Percentiles rank a stretch among this genome's conserved stretches.
phyloP scores from a whole-genome alignment of 2,888 invertebrate species.

The Gnatocerus cornutus region DNA sequence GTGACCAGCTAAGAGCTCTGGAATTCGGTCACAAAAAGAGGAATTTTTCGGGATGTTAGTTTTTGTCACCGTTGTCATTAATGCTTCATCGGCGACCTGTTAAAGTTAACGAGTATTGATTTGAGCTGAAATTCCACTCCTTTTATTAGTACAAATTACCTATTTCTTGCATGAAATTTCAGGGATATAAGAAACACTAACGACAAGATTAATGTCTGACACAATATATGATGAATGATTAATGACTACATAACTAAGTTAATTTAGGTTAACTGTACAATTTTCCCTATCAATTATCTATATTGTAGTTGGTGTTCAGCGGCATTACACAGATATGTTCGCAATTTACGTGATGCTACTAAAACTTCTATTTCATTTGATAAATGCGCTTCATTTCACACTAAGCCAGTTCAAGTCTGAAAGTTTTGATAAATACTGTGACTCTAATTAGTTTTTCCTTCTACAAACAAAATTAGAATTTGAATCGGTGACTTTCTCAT shows the following conservation, averaged over 20 bases:
- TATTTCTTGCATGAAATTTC: slow-evolving; percentile 20
- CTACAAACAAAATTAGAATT: slow-evolving; percentile 2
- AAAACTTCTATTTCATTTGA: slow-evolving; percentile 4
- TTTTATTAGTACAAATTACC: slow-evolving; percentile 3
- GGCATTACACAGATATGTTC: background rate
- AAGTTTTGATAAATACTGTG: slow-evolving; percentile 20
- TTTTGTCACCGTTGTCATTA: slow-evolving; percentile 5
- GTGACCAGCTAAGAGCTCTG: background rate
- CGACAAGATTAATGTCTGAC: slow-evolving; percentile 19
- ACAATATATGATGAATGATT: slow-evolving; percentile 14
- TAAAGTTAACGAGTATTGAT: slow-evolving; percentile 14
- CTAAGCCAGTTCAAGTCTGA: slow-evolving; percentile 6
- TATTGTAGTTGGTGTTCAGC: background rate
- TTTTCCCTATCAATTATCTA: background rate
- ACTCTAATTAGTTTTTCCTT: slow-evolving; percentile 9
- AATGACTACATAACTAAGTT: background rate
- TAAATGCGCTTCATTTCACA: slow-evolving; percentile 7
- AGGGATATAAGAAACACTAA: slow-evolving; percentile 7
- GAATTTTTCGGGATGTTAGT: slow-evolving; percentile 1
- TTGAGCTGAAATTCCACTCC: slow-evolving; percentile 6
- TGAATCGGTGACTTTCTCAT: background rate
- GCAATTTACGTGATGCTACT: background rate
- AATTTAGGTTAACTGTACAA: background rate
- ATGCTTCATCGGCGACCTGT: slow-evolving; percentile 1
- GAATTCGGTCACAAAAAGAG: background rate